Evolutionary conservation across 1,140 invertebrate species (phyloP).

Genomic region (Medauroidea extradentata): DNA sequence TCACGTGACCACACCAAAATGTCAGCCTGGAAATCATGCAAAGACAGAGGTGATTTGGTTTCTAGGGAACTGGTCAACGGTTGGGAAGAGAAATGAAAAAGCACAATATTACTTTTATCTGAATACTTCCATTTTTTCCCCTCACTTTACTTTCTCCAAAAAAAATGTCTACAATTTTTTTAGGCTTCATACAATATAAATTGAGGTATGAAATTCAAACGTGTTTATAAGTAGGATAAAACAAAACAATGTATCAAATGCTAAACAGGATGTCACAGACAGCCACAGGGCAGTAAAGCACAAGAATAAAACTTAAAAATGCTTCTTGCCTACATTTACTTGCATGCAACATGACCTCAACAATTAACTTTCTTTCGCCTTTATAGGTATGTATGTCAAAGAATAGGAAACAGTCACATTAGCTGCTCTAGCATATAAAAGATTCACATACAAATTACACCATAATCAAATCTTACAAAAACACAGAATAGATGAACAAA

Average conservation of each 20-base stretch:
- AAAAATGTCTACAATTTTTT: slow-evolving; percentile 16
- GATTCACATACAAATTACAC: neutral
- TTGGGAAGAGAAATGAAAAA: slow-evolving; percentile 16
- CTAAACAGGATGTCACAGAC: neutral
- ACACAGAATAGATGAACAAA: too few species aligned
- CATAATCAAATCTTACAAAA: too few species aligned
- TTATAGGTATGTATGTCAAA: too few species aligned
- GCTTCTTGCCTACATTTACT: too few species aligned
- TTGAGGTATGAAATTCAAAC: slow-evolving; percentile 14
- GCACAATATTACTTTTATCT: slow-evolving; percentile 13
- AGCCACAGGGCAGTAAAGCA: neutral
- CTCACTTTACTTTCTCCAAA: slow-evolving; percentile 16
- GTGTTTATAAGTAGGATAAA: slow-evolving; percentile 5
- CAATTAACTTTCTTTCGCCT: too few species aligned
- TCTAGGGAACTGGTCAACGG: too few species aligned
- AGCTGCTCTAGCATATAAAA: too few species aligned
- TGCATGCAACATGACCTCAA: too few species aligned
- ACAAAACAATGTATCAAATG: slow-evolving; percentile 4
- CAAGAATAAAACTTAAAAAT: neutral
- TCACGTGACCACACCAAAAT: neutral
- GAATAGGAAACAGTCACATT: too few species aligned
- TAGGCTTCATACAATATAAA: slow-evolving; percentile 20
- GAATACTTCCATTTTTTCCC: slow-evolving; percentile 6
- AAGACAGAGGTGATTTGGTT: slow-evolving; percentile 5
- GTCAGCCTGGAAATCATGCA: slow-evolving; percentile 21